Evolutionary conservation across 2,888 invertebrate genomes (phyloP).

Genomic region (Monopis laevigella): DNA sequence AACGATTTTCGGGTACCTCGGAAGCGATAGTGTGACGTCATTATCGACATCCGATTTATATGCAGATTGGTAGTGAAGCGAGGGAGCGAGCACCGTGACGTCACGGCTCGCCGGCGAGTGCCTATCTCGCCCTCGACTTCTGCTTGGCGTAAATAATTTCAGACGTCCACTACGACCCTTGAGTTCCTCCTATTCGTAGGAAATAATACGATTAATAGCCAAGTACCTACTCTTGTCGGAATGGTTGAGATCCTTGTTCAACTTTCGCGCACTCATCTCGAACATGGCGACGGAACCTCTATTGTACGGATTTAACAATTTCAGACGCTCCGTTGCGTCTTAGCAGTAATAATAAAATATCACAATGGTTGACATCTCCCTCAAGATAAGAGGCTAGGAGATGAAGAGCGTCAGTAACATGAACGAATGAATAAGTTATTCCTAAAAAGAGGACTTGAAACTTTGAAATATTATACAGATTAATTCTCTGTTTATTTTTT

Average conservation of each 20-base stretch:
- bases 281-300: slow-evolving; percentile 48
- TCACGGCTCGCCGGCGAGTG: slow-evolving; percentile 26
- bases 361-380: slow-evolving; percentile 63
- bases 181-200: slow-evolving; percentile 17
- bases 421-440: slow-evolving; percentile 37
- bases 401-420: slow-evolving; percentile 51
- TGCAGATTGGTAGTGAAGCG: slow-evolving; percentile 54
- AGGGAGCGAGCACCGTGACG: slow-evolving; percentile 30
- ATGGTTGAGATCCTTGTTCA: slow-evolving; percentile 43
- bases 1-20: slow-evolving; percentile 59
- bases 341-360: slow-evolving; percentile 61
- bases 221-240: slow-evolving; percentile 30
- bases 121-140: slow-evolving; percentile 11
- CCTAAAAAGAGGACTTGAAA: slow-evolving; percentile 1
- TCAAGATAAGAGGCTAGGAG: slow-evolving; percentile 56
- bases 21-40: slow-evolving; percentile 51
- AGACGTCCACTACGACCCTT: slow-evolving; percentile 17
- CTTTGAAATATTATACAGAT: too few relatives aligned
- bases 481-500: neutral
- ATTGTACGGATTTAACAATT: slow-evolving; percentile 62
- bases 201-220: slow-evolving; percentile 41
- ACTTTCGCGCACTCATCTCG: slow-evolving; percentile 56
- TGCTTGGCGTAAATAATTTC: slow-evolving; percentile 6
- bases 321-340: slow-evolving; percentile 58
- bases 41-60: slow-evolving; percentile 67